These are phyloP conservation scores for Cyprichromis sp. DNA, from an alignment of 2,113 vertebrate genomes.

Conservation along the genomic window DNA sequence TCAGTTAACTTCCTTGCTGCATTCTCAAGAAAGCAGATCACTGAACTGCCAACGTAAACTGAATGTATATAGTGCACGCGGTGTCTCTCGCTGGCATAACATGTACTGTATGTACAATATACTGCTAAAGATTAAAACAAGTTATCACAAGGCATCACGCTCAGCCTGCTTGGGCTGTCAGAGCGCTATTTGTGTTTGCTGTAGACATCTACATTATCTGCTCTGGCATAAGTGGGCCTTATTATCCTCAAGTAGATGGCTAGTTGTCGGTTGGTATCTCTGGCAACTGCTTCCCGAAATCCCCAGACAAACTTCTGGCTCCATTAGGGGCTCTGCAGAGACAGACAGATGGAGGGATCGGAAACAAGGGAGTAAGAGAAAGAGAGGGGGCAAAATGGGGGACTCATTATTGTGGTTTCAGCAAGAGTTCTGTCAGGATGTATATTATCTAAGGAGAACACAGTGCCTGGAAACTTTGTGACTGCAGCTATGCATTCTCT, in stretches of 20 bases:
- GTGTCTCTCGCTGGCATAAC: background rate
- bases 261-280: slow-evolving; percentile 33
- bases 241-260: slow-evolving; percentile 49
- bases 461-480: slow-evolving; percentile 23
- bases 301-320: slow-evolving; percentile 19
- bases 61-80: background rate
- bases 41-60: background rate
- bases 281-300: background rate
- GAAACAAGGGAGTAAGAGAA: background rate
- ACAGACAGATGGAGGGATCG: background rate
- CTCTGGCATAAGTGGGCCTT: slow-evolving; percentile 49
- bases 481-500: background rate
- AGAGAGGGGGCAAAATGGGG: background rate
- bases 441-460: slow-evolving; percentile 30
- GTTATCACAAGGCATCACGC: slow-evolving; percentile 11
- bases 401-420: slow-evolving; percentile 28
- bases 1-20: background rate
- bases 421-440: slow-evolving; percentile 7
- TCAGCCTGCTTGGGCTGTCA: slow-evolving; percentile 13
- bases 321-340: slow-evolving; percentile 3
- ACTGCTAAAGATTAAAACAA: background rate
- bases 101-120: background rate
- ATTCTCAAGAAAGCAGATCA: background rate
- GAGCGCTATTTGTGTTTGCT: slow-evolving; percentile 13
- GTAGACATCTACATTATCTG: slow-evolving; percentile 20